Evolutionary conservation across 2,797 vertebrate species (phyloP).

Genomic region (Tapera naevia): DNA sequence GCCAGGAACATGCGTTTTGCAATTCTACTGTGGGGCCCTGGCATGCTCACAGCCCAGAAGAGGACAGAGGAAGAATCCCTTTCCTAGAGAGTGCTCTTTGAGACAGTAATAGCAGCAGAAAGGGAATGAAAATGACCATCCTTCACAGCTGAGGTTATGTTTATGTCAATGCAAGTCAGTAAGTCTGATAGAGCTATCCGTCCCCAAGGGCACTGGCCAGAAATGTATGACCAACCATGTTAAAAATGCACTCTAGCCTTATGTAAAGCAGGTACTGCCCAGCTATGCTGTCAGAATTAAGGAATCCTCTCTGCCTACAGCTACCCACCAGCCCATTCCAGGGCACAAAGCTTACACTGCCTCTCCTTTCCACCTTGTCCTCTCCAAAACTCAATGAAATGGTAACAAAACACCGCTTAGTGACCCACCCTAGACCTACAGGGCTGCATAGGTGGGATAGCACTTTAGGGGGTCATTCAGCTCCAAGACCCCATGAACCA

Average conservation of each 20-base stretch:
- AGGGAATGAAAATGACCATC: not conserved
- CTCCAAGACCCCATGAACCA: not conserved
- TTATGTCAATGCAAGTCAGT: rapidly evolving
- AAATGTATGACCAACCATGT: not conserved
- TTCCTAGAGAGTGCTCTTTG: not conserved
- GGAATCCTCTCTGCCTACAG: not conserved
- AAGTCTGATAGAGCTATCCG: not conserved
- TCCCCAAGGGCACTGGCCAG: not conserved
- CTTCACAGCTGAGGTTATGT: not conserved
- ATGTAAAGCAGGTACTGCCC: not conserved
- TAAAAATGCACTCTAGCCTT: not conserved
- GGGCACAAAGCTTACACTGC: not conserved
- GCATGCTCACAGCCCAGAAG: not conserved
- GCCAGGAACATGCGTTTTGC: rapidly evolving
- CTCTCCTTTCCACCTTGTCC: rapidly evolving
- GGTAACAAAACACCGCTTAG: not conserved
- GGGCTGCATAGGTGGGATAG: not conserved
- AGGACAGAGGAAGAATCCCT: not conserved
- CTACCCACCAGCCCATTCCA: not conserved
- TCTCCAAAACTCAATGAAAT: not conserved
- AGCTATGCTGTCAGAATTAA: not conserved
- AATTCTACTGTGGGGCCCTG: not conserved
- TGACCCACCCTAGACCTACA: rapidly evolving
- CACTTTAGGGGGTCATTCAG: not conserved
- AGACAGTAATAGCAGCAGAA: not conserved